Evolutionary conservation across 2,888 invertebrate genomes (phyloP), one percentile per base, ranked within the genome.

Genomic region (Disparrhopalites patrizii): DNA sequence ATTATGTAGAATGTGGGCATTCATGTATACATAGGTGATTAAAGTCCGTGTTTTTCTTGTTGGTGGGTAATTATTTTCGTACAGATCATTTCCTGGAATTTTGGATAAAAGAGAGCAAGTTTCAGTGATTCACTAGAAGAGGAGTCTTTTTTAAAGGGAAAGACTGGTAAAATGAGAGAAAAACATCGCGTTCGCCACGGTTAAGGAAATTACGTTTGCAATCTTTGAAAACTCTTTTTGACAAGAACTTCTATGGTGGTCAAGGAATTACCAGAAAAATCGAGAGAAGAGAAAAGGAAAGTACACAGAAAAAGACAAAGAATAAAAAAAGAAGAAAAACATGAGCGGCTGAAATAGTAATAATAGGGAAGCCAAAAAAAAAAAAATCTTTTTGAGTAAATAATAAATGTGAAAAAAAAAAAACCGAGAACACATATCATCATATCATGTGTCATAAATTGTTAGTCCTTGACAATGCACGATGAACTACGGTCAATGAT

Each of bases 401-500:
- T 54, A 54, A 54, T 54, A 43, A 58, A 58, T 40, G 40, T 40
- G 58, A 13, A 43, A 25, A 58, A 58, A 28, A 13, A 57, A 23
- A 38, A 7, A 10, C 20, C 27, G 23, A 23, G 56, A 36, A 40
- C 13, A 3, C 18, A 20, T 47, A 47, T 20, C 5, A 43, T 10
- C 25, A 57, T 58, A 38, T 58, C 58, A 58, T 58, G 58, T 58
- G 58, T 58, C 40, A 50, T 60, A 50, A 50, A 50, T 30, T 25
- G 60, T 28, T 28, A 58, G 58, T 58, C 60, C 60, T 60, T 60
- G 60, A 47, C 60, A 60, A 50, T 50, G 50, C 50, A 60, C 60
- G 58, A 50, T 50, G 60, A 60, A 60, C 60, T 50, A 60, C 60
- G 60, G 60, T 60, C 47, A 60, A 30, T 47, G 50, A 60, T 54